Evolutionary conservation across 2,113 vertebrate species (phyloP).

Genomic region (Corynorhinus townsendii): DNA sequence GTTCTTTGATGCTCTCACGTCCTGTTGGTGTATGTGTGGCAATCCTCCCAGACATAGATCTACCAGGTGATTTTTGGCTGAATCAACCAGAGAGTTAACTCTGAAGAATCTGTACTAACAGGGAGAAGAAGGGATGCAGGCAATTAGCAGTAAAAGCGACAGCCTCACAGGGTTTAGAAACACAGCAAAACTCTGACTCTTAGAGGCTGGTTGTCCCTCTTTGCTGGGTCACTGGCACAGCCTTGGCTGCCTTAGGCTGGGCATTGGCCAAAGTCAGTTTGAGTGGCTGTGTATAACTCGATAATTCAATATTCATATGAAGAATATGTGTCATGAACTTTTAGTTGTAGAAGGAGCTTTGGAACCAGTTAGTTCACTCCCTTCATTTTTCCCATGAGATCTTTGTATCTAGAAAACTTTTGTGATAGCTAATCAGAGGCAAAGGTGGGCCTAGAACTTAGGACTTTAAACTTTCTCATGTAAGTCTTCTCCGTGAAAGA

Average conservation of each 20-base stretch:
- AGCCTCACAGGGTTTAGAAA: background rate
- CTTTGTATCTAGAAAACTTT: background rate
- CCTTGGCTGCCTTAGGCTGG: background rate
- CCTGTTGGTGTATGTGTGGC: background rate
- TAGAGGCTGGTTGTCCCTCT: background rate
- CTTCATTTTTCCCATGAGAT: background rate
- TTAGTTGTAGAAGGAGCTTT: background rate
- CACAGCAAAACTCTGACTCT: background rate
- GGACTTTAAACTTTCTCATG: background rate
- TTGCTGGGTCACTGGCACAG: background rate
- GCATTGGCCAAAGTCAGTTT: background rate
- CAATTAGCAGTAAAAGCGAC: background rate
- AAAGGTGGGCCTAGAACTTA: background rate
- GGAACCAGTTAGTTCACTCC: background rate
- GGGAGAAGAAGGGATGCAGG: background rate
- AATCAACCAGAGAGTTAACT: constrained; percentile 15
- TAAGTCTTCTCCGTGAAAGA: background rate
- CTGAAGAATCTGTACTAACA: background rate
- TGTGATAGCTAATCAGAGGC: background rate
- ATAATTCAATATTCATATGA: background rate
- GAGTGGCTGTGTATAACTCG: background rate
- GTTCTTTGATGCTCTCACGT: background rate
- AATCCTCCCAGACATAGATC: background rate
- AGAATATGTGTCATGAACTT: background rate
- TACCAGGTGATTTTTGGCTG: constrained; percentile 22